Evolutionary conservation across 2,113 vertebrate species (phyloP).

Genomic region (Melanotaenia duboulayi): DNA sequence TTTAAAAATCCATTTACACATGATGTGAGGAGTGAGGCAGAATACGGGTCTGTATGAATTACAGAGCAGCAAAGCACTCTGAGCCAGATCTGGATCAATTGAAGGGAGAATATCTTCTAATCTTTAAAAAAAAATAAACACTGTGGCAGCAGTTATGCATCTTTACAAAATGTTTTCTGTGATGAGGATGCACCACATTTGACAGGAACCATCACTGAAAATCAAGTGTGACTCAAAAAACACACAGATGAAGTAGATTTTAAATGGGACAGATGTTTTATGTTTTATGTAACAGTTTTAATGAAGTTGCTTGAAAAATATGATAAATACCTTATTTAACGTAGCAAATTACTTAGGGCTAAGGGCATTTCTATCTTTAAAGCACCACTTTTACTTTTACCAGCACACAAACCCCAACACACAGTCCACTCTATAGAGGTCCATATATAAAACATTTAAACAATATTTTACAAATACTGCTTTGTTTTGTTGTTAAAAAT

Average conservation of each 20-base stretch:
- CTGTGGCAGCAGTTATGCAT: conserved; percentile 28
- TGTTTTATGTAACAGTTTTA: too few species aligned
- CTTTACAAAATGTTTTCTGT: conserved; percentile 44
- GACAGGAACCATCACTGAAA: conserved; percentile 10
- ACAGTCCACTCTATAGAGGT: too few species aligned
- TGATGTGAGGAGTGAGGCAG: conserved; percentile 71
- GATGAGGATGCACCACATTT: conserved; percentile 24
- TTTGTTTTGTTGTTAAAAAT: too few species aligned
- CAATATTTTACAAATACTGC: too few species aligned
- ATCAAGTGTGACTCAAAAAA: not conserved
- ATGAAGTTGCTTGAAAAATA: too few species aligned
- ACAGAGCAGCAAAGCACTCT: conserved; percentile 51
- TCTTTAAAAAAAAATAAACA: conserved; percentile 46
- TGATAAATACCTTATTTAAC: too few species aligned
- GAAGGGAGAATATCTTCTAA: conserved; percentile 51
- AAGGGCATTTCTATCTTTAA: too few species aligned
- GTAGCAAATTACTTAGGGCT: too few species aligned
- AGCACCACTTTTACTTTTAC: too few species aligned
- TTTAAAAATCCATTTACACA: conserved; percentile 75
- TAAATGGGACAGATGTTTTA: not conserved
- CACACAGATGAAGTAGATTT: not conserved
- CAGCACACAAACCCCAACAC: too few species aligned
- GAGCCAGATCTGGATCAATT: conserved; percentile 56
- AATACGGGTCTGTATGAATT: conserved; percentile 69
- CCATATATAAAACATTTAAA: too few species aligned